Conservation (phyloP, 2,113 vertebrate species). For the Crotalus viridis region DNA sequence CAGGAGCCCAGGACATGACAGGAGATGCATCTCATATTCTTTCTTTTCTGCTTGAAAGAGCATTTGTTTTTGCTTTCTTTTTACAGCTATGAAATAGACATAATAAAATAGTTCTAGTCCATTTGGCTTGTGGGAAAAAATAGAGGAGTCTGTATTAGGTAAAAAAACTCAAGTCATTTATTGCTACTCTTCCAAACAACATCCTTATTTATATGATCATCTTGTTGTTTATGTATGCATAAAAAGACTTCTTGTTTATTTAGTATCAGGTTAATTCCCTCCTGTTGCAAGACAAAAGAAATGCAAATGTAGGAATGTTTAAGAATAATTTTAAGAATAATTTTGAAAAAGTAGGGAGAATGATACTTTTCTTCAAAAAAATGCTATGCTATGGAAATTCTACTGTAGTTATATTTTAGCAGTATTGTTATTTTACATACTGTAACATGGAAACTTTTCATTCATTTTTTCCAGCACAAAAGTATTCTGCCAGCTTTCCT, state of each 20-base stretch:
- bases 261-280: background rate
- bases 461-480: background rate
- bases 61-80: background rate
- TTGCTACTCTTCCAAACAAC: background rate
- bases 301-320: background rate
- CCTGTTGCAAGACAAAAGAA: background rate
- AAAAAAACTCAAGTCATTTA: background rate
- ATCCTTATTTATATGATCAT: background rate
- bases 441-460: background rate
- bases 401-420: background rate
- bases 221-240: background rate
- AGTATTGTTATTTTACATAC: background rate
- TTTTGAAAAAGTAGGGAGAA: background rate
- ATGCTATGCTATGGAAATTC: background rate
- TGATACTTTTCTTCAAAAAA: background rate
- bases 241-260: background rate
- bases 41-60: background rate
- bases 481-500: background rate
- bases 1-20: background rate
- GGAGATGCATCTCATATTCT: background rate
- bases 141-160: background rate
- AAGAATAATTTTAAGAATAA: background rate
- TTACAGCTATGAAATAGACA: background rate
- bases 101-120: background rate
- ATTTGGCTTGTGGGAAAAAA: background rate